Evolutionary conservation across 2,113 vertebrate genomes (phyloP), one percentile per base, ranked within the genome.

Genomic region (Syngnathus floridae): DNA sequence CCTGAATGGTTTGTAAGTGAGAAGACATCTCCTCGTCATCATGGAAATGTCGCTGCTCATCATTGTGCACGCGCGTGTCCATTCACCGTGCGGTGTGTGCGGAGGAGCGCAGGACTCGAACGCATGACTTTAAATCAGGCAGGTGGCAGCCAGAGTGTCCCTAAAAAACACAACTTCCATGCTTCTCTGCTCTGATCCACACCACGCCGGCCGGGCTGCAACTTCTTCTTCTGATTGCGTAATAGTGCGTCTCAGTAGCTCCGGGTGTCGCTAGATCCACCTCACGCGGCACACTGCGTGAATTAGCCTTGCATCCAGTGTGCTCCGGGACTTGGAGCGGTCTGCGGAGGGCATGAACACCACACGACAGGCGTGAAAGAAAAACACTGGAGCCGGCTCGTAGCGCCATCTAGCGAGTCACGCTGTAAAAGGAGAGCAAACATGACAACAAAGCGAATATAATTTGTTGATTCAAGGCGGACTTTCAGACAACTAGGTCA

Each of bases 1-100:
- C 96, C 96, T 95, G 90, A 98, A 98, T 58, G 95, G 96, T 90
- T 93, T 95, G 92, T 96, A 89, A 90, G 94, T 95, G 90, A 96
- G 91, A 75, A 95, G 93, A 86, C 95, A 95, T 94, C 96, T 94
- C 83, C 95, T 95, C 90, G 94, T 86, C 94, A 96, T 95, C 88
- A 91, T 95, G 91, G 91, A 94, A 84, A 94, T 89, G 84, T 97
- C 95, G 58, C 88, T 84, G 89, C 90, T 90, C 59, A 16, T 43
- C 40, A 26, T 43, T 22, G 59, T 16, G 38, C 58, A 17, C 57
- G 12, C 57, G 19, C 77, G 40, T 63, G 0, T 69, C 74, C 43
- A 52, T 37, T 73, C 21, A 64, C 45, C 83, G 87, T 84, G 1
- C 21, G 66, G 72, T 58, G 46, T 2, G 62, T 73, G 35, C n/a